phyloP scores from a whole-genome alignment of 2,113 vertebrate species.

The Peucedramus taeniatus region DNA sequence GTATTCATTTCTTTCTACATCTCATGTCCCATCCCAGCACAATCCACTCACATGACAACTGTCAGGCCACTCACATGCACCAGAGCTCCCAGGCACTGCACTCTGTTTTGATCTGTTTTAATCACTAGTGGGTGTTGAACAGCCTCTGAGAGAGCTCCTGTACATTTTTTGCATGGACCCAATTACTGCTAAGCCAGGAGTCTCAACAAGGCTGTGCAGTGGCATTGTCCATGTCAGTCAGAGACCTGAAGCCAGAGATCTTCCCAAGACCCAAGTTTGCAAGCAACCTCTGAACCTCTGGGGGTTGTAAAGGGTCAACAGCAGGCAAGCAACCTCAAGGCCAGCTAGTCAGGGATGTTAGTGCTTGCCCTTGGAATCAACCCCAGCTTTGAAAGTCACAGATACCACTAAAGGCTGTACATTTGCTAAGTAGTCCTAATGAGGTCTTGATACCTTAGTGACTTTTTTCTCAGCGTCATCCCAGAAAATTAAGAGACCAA shows the following conservation, averaged over 20 bases:
- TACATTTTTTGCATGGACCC: neutral
- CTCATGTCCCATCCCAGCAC: neutral
- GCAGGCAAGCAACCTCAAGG: neutral
- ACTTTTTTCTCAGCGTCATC: neutral
- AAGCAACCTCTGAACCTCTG: neutral
- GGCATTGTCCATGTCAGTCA: rapidly evolving
- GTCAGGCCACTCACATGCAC: rapidly evolving
- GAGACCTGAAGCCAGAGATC: neutral
- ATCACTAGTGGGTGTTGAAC: neutral
- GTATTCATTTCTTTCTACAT: neutral
- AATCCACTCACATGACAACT: neutral
- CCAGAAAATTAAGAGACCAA: neutral
- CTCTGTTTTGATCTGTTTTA: neutral
- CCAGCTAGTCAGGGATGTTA: neutral
- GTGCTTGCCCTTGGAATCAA: neutral
- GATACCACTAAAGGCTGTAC: neutral
- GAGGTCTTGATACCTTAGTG: neutral
- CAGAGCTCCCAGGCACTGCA: neutral
- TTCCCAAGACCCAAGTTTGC: neutral
- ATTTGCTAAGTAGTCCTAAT: neutral
- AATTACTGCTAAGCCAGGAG: neutral
- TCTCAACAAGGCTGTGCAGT: neutral
- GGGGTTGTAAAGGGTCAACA: neutral
- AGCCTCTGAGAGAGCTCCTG: neutral
- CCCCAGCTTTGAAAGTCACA: neutral